Evolutionary conservation across 1,140 invertebrate genomes (phyloP).

Genomic region (Bombus ignitus): DNA sequence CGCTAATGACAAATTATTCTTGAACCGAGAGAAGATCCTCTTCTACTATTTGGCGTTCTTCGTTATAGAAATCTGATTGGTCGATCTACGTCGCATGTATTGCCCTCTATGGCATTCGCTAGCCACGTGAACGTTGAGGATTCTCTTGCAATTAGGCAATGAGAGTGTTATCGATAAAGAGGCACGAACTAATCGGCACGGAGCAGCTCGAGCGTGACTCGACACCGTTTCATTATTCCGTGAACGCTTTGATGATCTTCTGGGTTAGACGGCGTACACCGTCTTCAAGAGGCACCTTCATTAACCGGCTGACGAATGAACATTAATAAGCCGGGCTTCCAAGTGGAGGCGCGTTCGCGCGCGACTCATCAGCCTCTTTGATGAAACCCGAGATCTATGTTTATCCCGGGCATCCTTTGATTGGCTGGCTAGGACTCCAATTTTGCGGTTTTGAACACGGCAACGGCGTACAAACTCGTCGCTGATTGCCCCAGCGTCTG

Average conservation of each 20-base stretch:
- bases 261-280: constrained; percentile 28
- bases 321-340: constrained; percentile 63
- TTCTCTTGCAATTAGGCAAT: constrained; percentile 1
- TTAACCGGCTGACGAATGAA: constrained; percentile 69
- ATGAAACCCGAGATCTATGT: constrained; percentile 40
- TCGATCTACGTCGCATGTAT: neutral
- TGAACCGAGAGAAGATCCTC: neutral
- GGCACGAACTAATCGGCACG: constrained; percentile 36
- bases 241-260: constrained; percentile 60
- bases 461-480: neutral
- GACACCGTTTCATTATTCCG: constrained; percentile 44
- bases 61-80: neutral
- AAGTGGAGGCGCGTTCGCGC: neutral
- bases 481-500: neutral
- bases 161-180: constrained; percentile 38
- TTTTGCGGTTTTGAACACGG: neutral
- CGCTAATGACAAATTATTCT: neutral
- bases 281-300: constrained; percentile 58
- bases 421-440: constrained; percentile 17
- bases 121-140: neutral
- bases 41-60: neutral
- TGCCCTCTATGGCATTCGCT: neutral
- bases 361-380: constrained; percentile 32
- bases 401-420: constrained; percentile 42
- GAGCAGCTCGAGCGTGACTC: constrained; percentile 11